Evolutionary conservation across 2,113 vertebrate species (phyloP).

Genomic region (Candoia aspera): DNA sequence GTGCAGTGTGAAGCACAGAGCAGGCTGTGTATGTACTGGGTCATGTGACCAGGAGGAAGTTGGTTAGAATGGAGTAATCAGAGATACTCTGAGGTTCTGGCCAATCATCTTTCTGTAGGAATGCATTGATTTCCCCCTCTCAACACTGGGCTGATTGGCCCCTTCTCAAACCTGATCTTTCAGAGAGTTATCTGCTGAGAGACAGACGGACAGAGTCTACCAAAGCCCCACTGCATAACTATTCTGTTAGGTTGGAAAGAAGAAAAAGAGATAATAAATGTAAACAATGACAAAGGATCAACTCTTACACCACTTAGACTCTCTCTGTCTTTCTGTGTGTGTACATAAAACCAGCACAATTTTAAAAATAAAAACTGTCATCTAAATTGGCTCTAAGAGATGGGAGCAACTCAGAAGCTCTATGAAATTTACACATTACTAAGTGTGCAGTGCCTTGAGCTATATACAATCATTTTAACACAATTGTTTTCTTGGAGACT

Average conservation of each 20-base stretch:
- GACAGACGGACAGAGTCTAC: neutral
- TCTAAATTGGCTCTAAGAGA: neutral
- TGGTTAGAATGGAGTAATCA: neutral
- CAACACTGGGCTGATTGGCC: neutral
- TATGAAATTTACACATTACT: neutral
- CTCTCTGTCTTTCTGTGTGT: neutral
- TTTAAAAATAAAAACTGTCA: neutral
- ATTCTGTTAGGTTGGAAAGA: neutral
- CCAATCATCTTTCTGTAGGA: neutral
- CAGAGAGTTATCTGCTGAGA: neutral
- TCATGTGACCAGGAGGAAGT: neutral
- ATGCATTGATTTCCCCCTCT: neutral
- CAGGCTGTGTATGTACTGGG: neutral
- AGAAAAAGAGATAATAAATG: neutral
- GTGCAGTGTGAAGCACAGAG: neutral
- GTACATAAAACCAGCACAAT: neutral
- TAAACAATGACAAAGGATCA: neutral
- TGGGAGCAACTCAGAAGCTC: neutral
- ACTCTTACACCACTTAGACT: neutral
- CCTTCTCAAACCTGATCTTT: neutral
- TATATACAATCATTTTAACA: neutral
- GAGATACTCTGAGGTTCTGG: neutral
- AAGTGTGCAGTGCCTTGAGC: neutral
- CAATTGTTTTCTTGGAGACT: neutral
- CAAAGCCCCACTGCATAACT: neutral